Conservation (phyloP, 2,113 vertebrate species). For the Cyprinodon variegatus region DNA sequence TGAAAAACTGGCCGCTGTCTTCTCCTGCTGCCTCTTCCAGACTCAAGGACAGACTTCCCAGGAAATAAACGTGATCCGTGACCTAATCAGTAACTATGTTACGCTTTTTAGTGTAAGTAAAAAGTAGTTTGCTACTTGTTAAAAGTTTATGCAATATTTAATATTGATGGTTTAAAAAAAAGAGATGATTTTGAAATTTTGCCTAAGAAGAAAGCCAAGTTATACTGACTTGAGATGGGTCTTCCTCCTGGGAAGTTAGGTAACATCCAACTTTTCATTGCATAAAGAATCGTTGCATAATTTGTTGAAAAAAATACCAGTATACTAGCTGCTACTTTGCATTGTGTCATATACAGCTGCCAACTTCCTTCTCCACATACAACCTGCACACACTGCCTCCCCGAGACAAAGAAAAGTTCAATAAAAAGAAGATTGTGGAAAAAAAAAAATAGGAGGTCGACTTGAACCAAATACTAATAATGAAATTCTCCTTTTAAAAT, state of each 20-base stretch:
- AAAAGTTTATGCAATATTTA: not conserved
- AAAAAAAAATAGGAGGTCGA: not conserved
- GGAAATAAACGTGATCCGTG: slow-evolving; percentile 88
- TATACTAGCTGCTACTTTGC: not conserved
- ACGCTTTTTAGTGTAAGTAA: slow-evolving; percentile 91
- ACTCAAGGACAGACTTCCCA: slow-evolving; percentile 88
- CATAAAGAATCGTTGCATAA: slow-evolving; percentile 5
- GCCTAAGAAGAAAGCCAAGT: not conserved
- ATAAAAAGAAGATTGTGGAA: not conserved
- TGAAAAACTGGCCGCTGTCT: slow-evolving; percentile 85
- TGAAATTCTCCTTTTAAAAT: not conserved
- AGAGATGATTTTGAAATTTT: not conserved
- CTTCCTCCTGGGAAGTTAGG: slow-evolving; percentile 1
- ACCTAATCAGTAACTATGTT: slow-evolving; percentile 92
- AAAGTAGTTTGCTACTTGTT: not conserved
- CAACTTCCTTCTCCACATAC: not conserved
- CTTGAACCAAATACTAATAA: not conserved
- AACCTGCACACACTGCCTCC: not conserved
- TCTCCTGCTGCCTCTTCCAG: slow-evolving; percentile 94
- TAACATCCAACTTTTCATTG: not conserved
- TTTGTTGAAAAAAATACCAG: not conserved
- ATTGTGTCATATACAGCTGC: not conserved
- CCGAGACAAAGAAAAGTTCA: not conserved
- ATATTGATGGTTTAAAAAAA: not conserved
- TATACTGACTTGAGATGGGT: not conserved